These are phyloP conservation scores for Ischnura elegans DNA, from an alignment of 2,888 invertebrate genomes.

Conservation along the genomic window DNA sequence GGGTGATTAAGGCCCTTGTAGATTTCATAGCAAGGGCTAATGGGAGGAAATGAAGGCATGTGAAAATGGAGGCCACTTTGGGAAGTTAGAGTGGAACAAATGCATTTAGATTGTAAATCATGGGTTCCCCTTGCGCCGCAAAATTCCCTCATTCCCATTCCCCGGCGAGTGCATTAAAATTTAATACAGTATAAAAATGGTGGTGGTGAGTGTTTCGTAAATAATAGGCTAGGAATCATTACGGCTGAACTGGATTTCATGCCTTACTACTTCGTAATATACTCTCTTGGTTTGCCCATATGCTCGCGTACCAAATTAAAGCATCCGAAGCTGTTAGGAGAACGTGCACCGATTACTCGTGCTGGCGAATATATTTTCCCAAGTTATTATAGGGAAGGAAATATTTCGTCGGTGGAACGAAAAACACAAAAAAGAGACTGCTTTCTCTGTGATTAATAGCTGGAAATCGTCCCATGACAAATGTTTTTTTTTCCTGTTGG, in stretches of 20 bases:
- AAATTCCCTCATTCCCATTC: not conserved
- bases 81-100: not conserved
- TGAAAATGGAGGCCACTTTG: not conserved
- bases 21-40: not conserved
- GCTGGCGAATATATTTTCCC: too few species aligned
- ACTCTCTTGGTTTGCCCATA: too few species aligned
- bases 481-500: too few species aligned
- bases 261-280: too few species aligned
- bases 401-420: too few species aligned
- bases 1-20: not conserved
- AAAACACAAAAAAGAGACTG: too few species aligned
- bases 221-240: not conserved
- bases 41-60: not conserved
- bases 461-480: too few species aligned
- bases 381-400: too few species aligned
- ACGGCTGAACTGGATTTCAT: not conserved
- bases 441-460: too few species aligned
- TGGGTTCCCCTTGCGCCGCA: not conserved
- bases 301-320: too few species aligned
- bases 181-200: not conserved
- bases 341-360: too few species aligned
- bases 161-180: not conserved
- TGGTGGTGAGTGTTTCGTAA: not conserved
- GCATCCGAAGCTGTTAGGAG: too few species aligned
- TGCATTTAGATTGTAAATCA: not conserved